A percentile compares a stretch with the other conserved stretches of the same genome.
phyloP scores from a whole-genome alignment of 2,888 invertebrate genomes.

The Eutolmus rufibarbis region DNA sequence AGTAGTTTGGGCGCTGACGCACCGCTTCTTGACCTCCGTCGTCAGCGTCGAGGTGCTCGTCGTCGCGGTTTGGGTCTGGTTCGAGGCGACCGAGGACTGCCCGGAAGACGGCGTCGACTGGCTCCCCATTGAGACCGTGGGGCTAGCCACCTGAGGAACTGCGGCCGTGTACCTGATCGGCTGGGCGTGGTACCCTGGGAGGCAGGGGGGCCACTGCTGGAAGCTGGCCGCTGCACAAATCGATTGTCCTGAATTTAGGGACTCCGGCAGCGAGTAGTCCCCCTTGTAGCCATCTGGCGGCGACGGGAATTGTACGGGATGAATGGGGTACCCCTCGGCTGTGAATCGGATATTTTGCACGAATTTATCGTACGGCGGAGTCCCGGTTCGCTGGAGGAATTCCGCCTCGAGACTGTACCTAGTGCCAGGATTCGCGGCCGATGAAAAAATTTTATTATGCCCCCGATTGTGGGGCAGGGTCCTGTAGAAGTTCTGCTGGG shows the following conservation, averaged over 20 bases:
- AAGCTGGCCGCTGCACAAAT: constrained; percentile 55
- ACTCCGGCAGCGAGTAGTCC: constrained; percentile 64
- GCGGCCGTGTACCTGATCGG: constrained; percentile 57
- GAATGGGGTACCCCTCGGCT: constrained; percentile 79
- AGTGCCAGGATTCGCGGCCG: constrained; percentile 66
- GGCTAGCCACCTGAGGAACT: constrained; percentile 46
- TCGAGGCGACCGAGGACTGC: constrained; percentile 54
- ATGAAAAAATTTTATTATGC: constrained; percentile 62
- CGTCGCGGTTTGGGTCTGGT: constrained; percentile 53
- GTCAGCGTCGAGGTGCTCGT: constrained; percentile 57
- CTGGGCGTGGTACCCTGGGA: constrained; percentile 64
- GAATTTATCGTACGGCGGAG: constrained; percentile 66
- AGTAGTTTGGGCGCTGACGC: constrained; percentile 70
- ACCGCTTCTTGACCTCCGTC: constrained; percentile 62
- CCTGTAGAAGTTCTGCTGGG: constrained; percentile 70
- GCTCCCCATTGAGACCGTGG: constrained; percentile 37
- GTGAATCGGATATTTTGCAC: constrained; percentile 74
- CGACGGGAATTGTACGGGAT: constrained; percentile 68
- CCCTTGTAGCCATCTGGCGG: constrained; percentile 76
- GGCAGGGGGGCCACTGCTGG: constrained; percentile 66
- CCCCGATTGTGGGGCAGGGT: constrained; percentile 79
- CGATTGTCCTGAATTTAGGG: constrained; percentile 43
- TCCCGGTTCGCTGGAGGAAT: constrained; percentile 66
- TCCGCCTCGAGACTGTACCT: constrained; percentile 73
- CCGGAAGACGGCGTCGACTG: constrained; percentile 41